phyloP scores from a whole-genome alignment of 2,888 invertebrate species.

The Myopa tessellatipennis region DNA sequence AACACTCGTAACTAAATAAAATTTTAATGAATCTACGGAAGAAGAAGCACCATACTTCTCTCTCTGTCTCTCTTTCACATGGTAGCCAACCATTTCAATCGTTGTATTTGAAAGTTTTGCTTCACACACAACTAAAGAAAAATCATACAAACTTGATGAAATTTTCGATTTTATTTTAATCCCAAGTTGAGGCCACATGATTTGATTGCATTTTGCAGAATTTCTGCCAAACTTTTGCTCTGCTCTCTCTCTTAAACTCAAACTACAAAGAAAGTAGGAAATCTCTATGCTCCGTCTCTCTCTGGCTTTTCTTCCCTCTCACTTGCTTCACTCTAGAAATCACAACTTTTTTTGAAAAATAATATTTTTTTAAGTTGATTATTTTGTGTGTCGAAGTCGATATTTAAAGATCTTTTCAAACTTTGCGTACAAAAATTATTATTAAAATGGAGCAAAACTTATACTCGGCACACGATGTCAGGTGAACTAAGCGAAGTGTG shows the following conservation, averaged over 20 bases:
- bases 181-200: conserved; percentile 24
- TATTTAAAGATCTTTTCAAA: conserved; percentile 14
- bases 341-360: neutral
- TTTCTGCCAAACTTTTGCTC: conserved; percentile 24
- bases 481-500: neutral
- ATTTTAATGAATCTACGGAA: too few relatives aligned
- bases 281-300: neutral
- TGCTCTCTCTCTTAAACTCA: neutral
- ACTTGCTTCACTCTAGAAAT: neutral
- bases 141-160: conserved; percentile 22
- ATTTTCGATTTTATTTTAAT: conserved; percentile 30
- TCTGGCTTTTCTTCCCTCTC: neutral
- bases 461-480: neutral
- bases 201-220: conserved; percentile 33
- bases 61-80: too few relatives aligned
- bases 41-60: too few relatives aligned
- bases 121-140: too few relatives aligned
- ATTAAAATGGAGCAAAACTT: conserved; percentile 33
- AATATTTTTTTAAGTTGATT: conserved; percentile 13
- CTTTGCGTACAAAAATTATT: conserved; percentile 6
- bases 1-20: too few relatives aligned
- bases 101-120: too few relatives aligned
- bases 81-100: too few relatives aligned
- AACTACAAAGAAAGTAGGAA: neutral
- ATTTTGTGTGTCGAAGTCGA: conserved; percentile 4